Conservation (phyloP, 1,140 invertebrate genomes). For the Micrasema longulum region DNA sequence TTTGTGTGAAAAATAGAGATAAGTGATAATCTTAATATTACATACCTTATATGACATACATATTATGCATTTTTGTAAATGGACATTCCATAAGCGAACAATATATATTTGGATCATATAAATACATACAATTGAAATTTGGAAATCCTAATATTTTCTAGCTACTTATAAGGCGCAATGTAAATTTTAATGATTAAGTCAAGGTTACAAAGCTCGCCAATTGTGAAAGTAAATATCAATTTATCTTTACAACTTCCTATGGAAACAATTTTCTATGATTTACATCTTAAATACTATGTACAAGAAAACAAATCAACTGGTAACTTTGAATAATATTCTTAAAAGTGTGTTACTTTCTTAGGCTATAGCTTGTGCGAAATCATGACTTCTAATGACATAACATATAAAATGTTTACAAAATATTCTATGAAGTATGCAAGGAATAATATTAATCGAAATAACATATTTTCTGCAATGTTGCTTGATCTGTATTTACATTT, state of each 20-base stretch:
- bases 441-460: slow-evolving; percentile 18
- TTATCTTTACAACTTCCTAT: slow-evolving; percentile 36
- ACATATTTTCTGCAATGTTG: background rate
- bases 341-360: slow-evolving; percentile 45
- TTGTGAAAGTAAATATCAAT: slow-evolving; percentile 32
- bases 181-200: slow-evolving; percentile 46
- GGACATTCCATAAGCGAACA: slow-evolving; percentile 15
- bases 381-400: slow-evolving; percentile 48
- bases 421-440: slow-evolving; percentile 21
- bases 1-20: slow-evolving; percentile 6
- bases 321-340: slow-evolving; percentile 12
- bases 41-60: no score
- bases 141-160: slow-evolving; percentile 39
- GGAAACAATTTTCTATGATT: slow-evolving; percentile 20
- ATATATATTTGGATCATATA: slow-evolving; percentile 17
- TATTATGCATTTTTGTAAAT: no score
- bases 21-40: slow-evolving; percentile 9
- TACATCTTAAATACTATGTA: slow-evolving; percentile 11
- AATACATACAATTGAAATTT: no score
- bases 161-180: slow-evolving; percentile 52
- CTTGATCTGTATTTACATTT: slow-evolving; percentile 29
- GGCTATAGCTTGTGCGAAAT: slow-evolving; percentile 50
- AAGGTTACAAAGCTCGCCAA: slow-evolving; percentile 48
- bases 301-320: slow-evolving; percentile 25
- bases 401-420: slow-evolving; percentile 42